Evolutionary conservation across 1,140 invertebrate species (phyloP), one percentile per base, ranked within the genome.

Genomic region (Penaeus chinensis): DNA sequence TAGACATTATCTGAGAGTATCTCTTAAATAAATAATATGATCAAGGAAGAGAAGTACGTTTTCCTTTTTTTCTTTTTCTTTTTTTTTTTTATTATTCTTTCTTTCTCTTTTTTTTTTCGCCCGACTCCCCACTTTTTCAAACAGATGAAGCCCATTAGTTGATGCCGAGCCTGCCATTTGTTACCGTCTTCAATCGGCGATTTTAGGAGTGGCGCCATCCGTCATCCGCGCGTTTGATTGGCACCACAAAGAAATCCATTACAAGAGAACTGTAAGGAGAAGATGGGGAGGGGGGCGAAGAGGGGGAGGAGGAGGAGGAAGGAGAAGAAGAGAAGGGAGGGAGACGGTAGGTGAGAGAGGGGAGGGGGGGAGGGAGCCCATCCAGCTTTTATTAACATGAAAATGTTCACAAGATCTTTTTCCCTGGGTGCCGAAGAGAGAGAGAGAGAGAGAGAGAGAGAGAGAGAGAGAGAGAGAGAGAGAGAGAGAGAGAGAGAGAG

Each of bases 221-320:
- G 84, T 89, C 89, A 89, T 89, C 85, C 65, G 20, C 74, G 77
- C 76, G 85, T 87, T 87, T 89, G 89, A 89, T 89, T 89, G 89
- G 89, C 89, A 89, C 85, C 85, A 89, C 89, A 90, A 90, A 90
- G 87, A 90, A 90, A 90, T 90, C 84, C 89, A 90, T 89, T 90
- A 90, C 80, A 69, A 77, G 77, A 74, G 83, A 74, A 54, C 54
- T 54, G 54, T 54, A 54, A 54, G 54, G 54, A 54, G 54, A 16
- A 16, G 54, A 11, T 5, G 54, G 16, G 11, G 54, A 8, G 54
- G 54, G 54, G 2, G 16, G 32, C 32, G 32, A 32, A 54, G 54
- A 16, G 54, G 54, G 11, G 54, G 54, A 54, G 11, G 54, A 54
- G 54, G 54, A 54, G 16, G 54, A 54, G 54, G 54, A 54, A 8